Evolutionary conservation across 2,113 vertebrate genomes (phyloP), one percentile per base, ranked within the genome.

Genomic region (Excalfactoria chinensis): DNA sequence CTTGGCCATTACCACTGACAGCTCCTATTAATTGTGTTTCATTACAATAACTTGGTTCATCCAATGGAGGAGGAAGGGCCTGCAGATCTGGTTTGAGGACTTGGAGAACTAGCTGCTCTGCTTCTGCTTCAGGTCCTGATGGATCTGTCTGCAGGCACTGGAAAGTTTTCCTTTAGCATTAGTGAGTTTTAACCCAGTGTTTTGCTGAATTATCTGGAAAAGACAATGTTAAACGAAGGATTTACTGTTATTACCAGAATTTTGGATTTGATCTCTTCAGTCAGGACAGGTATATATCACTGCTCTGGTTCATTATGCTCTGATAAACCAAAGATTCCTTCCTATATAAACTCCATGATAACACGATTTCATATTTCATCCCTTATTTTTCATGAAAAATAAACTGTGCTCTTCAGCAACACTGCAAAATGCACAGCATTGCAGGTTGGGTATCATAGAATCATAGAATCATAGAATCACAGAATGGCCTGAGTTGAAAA

Each of bases 281-380:
- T 13, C 40, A 46, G 37, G 19, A 14, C 34, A 68, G 19, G 37
- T 14, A 26, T 14, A 26, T 25, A 26, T 37, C 0, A 0, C 71
- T 73, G 40, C 26, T 85, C 20, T 80, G 48, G 1, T 58, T 91
- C 60, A 58, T 41, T 30, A 5, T n/a, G 14, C 40, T 83, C n/a
- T 74, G 67, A 53, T 25, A 34, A 26, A 20, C 13, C 15, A 73
- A 59, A 59, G 5, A 18, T 78, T 90, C 64, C 48, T 60, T 14
- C 20, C 73, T 25, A 37, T 30, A 53, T 28, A 1, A 32, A 26
- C 17, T 18, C 9, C 9, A 7, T 3, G 2, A 48, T 37, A 48
- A 6, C 34, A 32, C 1, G 1, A 9, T 93, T 75, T 40, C 62
- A 51, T 20, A 23, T 13, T 66, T 76, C 41, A 41, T 64, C 5